Base-by-base conservation (phyloP, 2,888 invertebrate species). In the Phyllotreta striolata region DNA sequence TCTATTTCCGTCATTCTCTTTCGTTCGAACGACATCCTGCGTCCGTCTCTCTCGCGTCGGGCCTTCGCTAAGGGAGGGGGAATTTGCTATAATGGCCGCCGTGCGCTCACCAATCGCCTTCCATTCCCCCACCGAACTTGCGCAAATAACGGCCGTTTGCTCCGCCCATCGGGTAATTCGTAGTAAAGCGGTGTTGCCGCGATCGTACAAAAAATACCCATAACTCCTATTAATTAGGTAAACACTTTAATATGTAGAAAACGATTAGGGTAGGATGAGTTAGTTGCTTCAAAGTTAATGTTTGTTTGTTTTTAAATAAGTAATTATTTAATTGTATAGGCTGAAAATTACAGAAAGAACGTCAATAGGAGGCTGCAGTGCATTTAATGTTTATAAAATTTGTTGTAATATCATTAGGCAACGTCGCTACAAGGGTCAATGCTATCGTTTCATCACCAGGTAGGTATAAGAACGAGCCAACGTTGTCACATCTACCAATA, bases 31-130 rank as follows among this genome's bases (percentile, higher is more conserved):
- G 8, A 9, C 7, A 9, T 1, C 0, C 8, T 47, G 10, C n/a
- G n/a, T 24, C 59, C 14, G 1, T 44, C 60, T 46, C 37, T 0
- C 57, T 47, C 24, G 1, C n/a, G 7, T 14, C 8, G 14, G 37
- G 47, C 10, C 34, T 59, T 13, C 24, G 35, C 37, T 10, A n/a
- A 39, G 13, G 51, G 57, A 44, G 49, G 54, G 63, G 60, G 55
- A 44, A 34, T 7, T 44, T 41, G 40, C 52, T 58, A 68, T 62
- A 54, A 68, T 68, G 67, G 67, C 67, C 65, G 67, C 59, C n/a
- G n/a, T 8, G 44, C 8, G 14, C 12, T 3, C 24, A 44, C 67
- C 62, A 64, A 67, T 63, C 14, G 38, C 59, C 55, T 14, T 7
- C 9, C 3, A 0, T 46, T 14, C 43, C 34, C 59, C 63, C 55